These are phyloP conservation scores for Dermochelys coriacea DNA, from an alignment of 2,797 vertebrate species.

Conservation along the genomic window DNA sequence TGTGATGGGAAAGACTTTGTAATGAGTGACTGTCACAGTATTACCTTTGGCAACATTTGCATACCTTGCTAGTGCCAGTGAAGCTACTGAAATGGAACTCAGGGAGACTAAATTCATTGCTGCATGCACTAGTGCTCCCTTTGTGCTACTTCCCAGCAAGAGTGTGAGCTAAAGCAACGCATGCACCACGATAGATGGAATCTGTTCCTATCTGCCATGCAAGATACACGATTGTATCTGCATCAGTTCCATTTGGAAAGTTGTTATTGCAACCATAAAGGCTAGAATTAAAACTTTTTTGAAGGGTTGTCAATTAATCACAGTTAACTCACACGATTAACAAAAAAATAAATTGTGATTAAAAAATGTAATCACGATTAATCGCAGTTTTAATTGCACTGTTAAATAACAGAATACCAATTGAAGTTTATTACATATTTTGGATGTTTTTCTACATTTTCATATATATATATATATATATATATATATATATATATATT, in stretches of 20 bases:
- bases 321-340: no score
- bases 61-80: not conserved
- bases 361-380: no score
- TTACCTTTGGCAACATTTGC: conserved; percentile 30
- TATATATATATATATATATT: no score
- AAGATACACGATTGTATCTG: not conserved
- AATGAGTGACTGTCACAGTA: conserved; percentile 33
- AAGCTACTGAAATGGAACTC: not conserved
- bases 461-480: no score
- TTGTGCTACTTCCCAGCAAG: not conserved
- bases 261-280: not conserved
- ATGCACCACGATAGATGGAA: not conserved
- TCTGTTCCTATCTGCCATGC: not conserved
- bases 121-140: not conserved
- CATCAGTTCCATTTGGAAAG: not conserved
- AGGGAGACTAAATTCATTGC: not conserved
- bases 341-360: no score
- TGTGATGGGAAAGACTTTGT: conserved; percentile 50
- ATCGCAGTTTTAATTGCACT: no score
- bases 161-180: not conserved
- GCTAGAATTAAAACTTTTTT: not conserved
- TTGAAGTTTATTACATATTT: no score
- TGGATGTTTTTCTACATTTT: no score
- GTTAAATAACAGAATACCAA: no score
- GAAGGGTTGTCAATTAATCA: no score